These are phyloP conservation scores for Cephus cinctus DNA, from an alignment of 1,140 invertebrate species.

Conservation along the genomic window DNA sequence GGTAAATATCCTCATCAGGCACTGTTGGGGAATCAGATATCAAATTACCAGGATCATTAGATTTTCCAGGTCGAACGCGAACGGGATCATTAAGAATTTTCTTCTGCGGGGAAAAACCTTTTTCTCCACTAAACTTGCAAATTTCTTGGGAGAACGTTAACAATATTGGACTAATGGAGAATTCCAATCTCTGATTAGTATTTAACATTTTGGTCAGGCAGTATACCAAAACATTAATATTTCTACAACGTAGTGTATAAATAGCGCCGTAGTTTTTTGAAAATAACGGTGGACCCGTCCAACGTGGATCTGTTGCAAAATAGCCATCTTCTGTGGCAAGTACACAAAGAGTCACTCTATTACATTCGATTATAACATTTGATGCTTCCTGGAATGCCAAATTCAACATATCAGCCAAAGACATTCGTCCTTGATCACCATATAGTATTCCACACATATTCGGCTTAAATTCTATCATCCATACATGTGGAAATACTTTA, in stretches of 20 bases:
- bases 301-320: conserved; percentile 42
- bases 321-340: conserved; percentile 29
- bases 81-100: conserved; percentile 22
- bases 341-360: conserved; percentile 29
- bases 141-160: conserved; percentile 30
- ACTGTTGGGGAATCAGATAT: conserved; percentile 24
- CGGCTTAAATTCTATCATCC: conserved; percentile 36
- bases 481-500: conserved; percentile 39
- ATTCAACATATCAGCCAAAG: conserved; percentile 19
- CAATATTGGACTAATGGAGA: conserved; percentile 35
- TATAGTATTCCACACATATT: conserved; percentile 40
- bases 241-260: conserved; percentile 44
- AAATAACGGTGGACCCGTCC: conserved; percentile 46
- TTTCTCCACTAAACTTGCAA: conserved; percentile 10
- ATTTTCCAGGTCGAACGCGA: conserved; percentile 23
- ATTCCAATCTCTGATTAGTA: conserved; percentile 38
- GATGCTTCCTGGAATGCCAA: conserved; percentile 21
- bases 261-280: conserved; percentile 35
- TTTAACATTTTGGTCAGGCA: conserved; percentile 44
- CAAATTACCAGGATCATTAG: background rate
- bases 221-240: conserved; percentile 36
- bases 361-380: conserved; percentile 40
- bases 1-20: conserved; percentile 28
- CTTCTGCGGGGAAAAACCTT: conserved; percentile 11
- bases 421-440: conserved; percentile 19